A percentile compares a stretch with the other conserved stretches of the same genome.
Conservation (phyloP, 2,888 invertebrate species). For the Tortrix viridana region DNA sequence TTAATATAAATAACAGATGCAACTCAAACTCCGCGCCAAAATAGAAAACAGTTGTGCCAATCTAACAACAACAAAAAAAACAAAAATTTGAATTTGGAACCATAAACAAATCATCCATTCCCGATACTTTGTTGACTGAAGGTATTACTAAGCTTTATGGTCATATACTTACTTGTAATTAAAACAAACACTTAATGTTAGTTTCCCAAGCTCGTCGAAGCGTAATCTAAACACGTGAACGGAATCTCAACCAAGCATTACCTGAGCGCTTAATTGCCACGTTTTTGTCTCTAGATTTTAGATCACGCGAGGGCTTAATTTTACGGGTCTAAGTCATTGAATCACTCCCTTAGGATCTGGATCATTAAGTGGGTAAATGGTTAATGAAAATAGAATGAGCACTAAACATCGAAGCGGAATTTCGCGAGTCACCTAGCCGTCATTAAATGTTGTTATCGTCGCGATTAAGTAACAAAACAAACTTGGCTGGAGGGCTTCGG, state of each 20-base stretch:
- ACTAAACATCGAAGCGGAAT: slow-evolving; percentile 84
- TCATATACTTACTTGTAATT: too few relatives aligned
- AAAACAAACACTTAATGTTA: background rate
- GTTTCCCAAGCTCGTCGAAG: too few relatives aligned
- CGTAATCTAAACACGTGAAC: background rate
- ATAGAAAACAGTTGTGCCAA: too few relatives aligned
- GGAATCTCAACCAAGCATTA: slow-evolving; percentile 26
- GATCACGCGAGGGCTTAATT: slow-evolving; percentile 80
- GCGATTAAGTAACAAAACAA: slow-evolving; percentile 83
- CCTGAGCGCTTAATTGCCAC: slow-evolving; percentile 30
- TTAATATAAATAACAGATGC: too few relatives aligned
- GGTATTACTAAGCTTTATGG: too few relatives aligned
- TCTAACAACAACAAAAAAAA: too few relatives aligned
- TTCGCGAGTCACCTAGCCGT: slow-evolving; percentile 84
- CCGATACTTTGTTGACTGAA: too few relatives aligned
- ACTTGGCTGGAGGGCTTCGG: slow-evolving; percentile 65
- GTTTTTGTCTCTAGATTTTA: slow-evolving; percentile 43
- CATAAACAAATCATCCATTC: too few relatives aligned
- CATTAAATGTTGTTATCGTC: slow-evolving; percentile 84
- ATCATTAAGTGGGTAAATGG: slow-evolving; percentile 84
- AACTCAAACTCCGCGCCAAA: too few relatives aligned
- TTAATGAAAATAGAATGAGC: slow-evolving; percentile 84
- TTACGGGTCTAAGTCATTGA: slow-evolving; percentile 78
- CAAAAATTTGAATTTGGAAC: too few relatives aligned
- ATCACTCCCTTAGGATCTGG: slow-evolving; percentile 79